Conservation (phyloP, 2,113 vertebrate species). For the Saimiri boliviensis region DNA sequence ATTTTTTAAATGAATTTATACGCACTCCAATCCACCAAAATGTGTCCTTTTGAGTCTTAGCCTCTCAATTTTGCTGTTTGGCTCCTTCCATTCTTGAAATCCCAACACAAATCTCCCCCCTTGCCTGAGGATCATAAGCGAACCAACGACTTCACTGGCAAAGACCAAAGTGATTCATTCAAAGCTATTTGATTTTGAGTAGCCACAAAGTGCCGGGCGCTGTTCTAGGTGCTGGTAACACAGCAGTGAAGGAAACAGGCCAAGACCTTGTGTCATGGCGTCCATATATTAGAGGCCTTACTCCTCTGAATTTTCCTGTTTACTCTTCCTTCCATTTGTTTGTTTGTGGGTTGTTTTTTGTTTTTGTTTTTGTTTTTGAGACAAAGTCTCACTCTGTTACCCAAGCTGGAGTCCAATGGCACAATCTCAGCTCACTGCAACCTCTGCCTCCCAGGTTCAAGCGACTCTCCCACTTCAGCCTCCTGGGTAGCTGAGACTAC, state of each 20-base stretch:
- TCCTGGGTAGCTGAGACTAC: too few species aligned
- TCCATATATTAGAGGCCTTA: neutral
- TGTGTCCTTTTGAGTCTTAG: neutral
- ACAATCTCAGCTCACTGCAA: too few species aligned
- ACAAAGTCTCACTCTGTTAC: too few species aligned
- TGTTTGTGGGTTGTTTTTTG: too few species aligned
- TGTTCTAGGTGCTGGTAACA: neutral
- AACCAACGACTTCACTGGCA: neutral
- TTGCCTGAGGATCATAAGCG: neutral
- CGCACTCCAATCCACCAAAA: neutral
- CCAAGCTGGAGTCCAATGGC: too few species aligned
- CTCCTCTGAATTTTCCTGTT: neutral
- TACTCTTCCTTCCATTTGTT: neutral
- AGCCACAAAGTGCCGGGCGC: neutral
- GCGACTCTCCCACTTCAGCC: too few species aligned
- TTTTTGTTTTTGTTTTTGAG: too few species aligned
- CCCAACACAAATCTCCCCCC: neutral
- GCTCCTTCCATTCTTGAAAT: neutral
- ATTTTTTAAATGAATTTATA: neutral
- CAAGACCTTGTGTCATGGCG: neutral
- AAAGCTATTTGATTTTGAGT: neutral
- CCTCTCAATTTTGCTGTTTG: neutral
- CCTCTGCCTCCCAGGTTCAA: too few species aligned
- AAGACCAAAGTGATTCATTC: neutral
- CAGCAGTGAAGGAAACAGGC: neutral